Evolutionary conservation across 2,888 invertebrate species (phyloP).

Genomic region (Eudemis profundana): DNA sequence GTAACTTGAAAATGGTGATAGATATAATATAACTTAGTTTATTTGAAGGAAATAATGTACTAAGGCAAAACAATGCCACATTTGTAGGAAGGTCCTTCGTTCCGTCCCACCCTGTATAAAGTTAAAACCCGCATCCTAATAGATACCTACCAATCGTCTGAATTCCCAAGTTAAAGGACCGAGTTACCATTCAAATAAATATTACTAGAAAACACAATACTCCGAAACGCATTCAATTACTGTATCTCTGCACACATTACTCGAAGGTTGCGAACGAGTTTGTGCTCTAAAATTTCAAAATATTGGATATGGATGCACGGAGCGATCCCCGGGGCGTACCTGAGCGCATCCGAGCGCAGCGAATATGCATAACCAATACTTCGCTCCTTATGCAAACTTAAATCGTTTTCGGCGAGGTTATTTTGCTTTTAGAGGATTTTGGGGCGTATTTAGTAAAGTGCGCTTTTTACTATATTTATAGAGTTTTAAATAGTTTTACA

Average conservation of each 20-base stretch:
- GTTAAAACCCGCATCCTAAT: no score
- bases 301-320: slow-evolving; percentile 52
- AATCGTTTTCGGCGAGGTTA: slow-evolving; percentile 47
- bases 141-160: no score
- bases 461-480: slow-evolving; percentile 41
- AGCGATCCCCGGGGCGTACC: slow-evolving; percentile 40
- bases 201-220: slow-evolving; percentile 2
- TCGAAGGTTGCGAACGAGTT: slow-evolving; percentile 40
- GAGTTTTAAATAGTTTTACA: no score
- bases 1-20: no score
- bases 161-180: neutral
- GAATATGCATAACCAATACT: slow-evolving; percentile 64
- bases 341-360: slow-evolving; percentile 45
- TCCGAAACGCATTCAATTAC: slow-evolving; percentile 35
- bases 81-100: no score
- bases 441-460: slow-evolving; percentile 20
- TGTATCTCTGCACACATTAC: slow-evolving; percentile 16
- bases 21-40: no score
- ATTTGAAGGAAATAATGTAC: no score
- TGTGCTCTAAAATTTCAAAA: slow-evolving; percentile 51
- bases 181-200: neutral
- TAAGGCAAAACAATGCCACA: no score
- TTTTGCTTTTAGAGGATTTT: slow-evolving; percentile 37
- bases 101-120: no score
- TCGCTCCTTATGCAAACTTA: slow-evolving; percentile 52